phyloP scores from a whole-genome alignment of 2,797 vertebrate genomes.

The Lepilemur septentrionalis region DNA sequence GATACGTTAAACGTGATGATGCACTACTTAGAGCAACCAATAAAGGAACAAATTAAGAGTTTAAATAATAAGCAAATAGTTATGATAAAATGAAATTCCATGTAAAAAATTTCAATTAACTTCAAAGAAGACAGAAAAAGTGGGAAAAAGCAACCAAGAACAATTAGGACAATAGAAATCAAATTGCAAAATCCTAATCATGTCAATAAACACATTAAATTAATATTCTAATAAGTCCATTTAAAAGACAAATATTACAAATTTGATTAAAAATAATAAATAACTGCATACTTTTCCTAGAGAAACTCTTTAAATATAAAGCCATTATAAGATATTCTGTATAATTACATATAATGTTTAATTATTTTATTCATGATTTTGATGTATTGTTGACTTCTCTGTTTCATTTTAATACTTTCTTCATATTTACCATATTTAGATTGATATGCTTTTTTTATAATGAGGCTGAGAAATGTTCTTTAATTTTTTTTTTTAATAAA shows the following conservation, averaged over 20 bases:
- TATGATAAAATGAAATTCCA: neutral
- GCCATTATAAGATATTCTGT: neutral
- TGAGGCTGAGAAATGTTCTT: conserved; percentile 78
- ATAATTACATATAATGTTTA: neutral
- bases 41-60: neutral
- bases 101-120: neutral
- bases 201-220: neutral
- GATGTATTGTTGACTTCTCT: neutral
- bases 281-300: neutral
- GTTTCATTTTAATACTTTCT: neutral
- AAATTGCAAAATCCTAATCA: neutral
- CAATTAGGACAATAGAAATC: neutral
- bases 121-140: neutral
- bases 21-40: neutral
- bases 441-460: conserved; percentile 63
- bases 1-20: neutral
- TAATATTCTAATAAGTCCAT: neutral
- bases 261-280: neutral
- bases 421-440: conserved; percentile 60
- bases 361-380: neutral
- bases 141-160: neutral
- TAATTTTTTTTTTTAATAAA: conserved; percentile 80
- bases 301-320: neutral
- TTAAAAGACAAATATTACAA: neutral
- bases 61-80: neutral